Evolutionary conservation across 2,113 vertebrate genomes (phyloP).

Genomic region (Megaceryle torquata): DNA sequence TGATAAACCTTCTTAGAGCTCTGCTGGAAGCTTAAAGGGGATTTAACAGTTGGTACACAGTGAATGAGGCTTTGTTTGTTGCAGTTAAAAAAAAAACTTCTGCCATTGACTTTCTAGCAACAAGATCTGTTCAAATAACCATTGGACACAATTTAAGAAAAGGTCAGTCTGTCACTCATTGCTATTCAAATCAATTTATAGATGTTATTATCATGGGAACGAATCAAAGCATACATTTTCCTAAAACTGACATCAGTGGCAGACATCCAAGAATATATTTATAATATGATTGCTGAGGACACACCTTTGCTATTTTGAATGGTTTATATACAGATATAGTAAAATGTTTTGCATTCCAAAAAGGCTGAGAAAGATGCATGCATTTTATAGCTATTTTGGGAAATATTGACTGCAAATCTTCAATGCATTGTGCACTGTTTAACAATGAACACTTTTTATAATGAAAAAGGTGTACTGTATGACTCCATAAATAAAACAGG

Average conservation of each 20-base stretch:
- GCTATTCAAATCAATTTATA: background rate
- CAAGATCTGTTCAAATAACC: background rate
- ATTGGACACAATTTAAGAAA: background rate
- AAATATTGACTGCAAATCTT: background rate
- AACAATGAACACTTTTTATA: background rate
- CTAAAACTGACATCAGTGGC: background rate
- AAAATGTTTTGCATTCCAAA: background rate
- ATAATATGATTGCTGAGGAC: background rate
- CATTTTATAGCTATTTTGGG: background rate
- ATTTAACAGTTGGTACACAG: background rate
- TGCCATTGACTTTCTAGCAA: background rate
- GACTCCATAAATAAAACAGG: background rate
- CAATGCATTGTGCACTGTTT: background rate
- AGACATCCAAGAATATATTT: background rate
- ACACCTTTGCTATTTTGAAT: background rate
- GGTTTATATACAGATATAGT: background rate
- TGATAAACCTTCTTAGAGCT: background rate
- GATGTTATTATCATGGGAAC: background rate
- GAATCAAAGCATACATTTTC: background rate
- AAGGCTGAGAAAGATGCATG: background rate
- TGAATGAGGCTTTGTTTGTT: background rate
- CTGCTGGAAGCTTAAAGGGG: background rate
- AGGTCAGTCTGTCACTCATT: background rate
- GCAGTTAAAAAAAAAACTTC: background rate
- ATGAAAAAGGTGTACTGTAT: background rate